Evolutionary conservation across 2,888 invertebrate genomes (phyloP), one percentile per base, ranked within the genome.

Genomic region (Mythimna albipuncta): DNA sequence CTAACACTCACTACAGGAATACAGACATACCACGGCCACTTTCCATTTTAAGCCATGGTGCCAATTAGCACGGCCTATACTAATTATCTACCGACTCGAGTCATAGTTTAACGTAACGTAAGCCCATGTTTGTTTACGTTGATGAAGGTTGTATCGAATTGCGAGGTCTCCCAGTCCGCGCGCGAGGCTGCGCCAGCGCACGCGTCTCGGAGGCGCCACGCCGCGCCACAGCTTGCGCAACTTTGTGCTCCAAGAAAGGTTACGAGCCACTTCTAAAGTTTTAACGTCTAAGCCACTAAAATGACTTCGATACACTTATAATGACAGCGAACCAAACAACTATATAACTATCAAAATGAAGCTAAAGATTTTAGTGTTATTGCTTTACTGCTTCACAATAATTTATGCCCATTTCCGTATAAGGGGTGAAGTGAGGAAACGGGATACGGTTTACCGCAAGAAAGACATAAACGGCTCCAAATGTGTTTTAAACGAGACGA

Each of bases 401-500:
- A 92, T 92, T 91, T 90, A 94, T 87, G 93, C 93, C 81, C 92
- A 93, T 87, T 89, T 92, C 89, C 92, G 89, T 90, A 90, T 92
- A 90, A 93, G 90, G 91, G 93, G 91, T 89, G 90, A 89, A 85
- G 93, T 91, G 88, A 93, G 91, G 89, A 95, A 93, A 90, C 94
- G 94, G 88, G 93, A 94, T 89, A 92, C 92, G 87, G 89, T 90
- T 89, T 90, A 91, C 90, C 93, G 90, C 91, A 95, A 93, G 93
- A 95, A 94, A 94, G 94, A 93, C 93, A 92, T 92, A 92, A 95
- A 94, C 88, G 92, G 88, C 85, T 87, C 93, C 92, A 95, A 95
- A 95, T 96, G 96, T 94, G 91, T 94, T 94, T 94, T 94, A 91
- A 96, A 96, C 91, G 96, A 95, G 94, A 96, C 96, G 92, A 94